phyloP scores from a whole-genome alignment of 2,888 invertebrate species.

The Cerceris ruficornis region DNA sequence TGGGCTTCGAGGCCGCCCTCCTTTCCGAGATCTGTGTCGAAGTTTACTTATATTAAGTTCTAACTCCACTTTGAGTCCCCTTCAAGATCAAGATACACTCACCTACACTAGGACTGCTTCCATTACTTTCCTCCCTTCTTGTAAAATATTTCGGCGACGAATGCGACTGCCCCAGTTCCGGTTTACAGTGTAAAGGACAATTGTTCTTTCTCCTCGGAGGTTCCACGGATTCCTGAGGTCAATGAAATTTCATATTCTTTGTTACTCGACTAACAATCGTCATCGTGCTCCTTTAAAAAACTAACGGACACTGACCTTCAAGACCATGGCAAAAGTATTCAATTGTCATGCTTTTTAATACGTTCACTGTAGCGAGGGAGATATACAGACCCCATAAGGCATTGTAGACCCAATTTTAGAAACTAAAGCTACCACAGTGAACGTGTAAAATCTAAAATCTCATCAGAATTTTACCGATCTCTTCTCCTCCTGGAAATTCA shows the following conservation, averaged over 20 bases:
- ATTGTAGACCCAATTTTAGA: too few relatives aligned
- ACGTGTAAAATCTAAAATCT: background rate
- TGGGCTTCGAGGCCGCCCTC: conserved; percentile 84
- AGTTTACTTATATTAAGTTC: conserved; percentile 10
- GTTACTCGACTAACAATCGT: too few relatives aligned
- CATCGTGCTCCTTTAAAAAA: too few relatives aligned
- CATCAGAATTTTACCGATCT: conserved; percentile 53
- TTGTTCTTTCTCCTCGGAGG: conserved; percentile 68
- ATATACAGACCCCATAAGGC: too few relatives aligned
- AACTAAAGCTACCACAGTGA: too few relatives aligned
- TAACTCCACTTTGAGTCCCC: background rate
- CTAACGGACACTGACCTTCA: background rate
- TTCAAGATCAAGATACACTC: conserved; percentile 4
- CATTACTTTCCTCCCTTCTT: conserved; percentile 65
- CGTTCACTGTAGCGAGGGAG: too few relatives aligned
- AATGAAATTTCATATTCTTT: background rate
- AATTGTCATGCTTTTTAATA: background rate
- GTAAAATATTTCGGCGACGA: conserved; percentile 68
- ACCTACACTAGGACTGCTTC: conserved; percentile 72
- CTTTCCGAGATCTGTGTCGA: conserved; percentile 66
- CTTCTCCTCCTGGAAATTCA: conserved; percentile 85
- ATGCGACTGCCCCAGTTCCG: conserved; percentile 66
- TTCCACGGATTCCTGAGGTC: conserved; percentile 61
- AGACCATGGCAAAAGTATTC: background rate
- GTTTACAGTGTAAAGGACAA: conserved; percentile 74